Evolutionary conservation across 2,797 vertebrate genomes (phyloP).

Genomic region (Eulemur mongoz): DNA sequence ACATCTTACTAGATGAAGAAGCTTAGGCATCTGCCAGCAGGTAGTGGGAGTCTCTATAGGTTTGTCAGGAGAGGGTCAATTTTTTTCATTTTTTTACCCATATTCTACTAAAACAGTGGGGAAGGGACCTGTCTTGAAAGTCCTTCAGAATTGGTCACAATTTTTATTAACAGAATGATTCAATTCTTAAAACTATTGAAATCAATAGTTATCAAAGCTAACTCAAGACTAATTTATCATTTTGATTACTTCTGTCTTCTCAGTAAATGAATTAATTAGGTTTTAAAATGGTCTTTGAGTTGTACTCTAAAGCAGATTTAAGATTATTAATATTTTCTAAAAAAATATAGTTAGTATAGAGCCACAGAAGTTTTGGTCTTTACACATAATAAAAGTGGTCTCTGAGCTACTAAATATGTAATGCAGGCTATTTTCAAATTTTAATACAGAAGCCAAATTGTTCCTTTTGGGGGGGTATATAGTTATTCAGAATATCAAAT

Average conservation of each 20-base stretch:
- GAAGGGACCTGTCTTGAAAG: background rate
- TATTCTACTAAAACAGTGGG: background rate
- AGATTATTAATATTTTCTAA: constrained; percentile 54
- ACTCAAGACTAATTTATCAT: background rate
- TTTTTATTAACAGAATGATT: constrained; percentile 30
- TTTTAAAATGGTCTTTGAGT: constrained; percentile 36
- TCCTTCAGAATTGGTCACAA: constrained; percentile 13
- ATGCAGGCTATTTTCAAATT: constrained; percentile 41
- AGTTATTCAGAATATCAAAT: constrained; percentile 51
- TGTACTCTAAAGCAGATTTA: constrained; percentile 24
- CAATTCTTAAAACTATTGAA: constrained; percentile 43
- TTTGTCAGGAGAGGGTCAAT: background rate
- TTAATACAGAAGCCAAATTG: constrained; percentile 29
- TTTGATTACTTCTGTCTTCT: constrained; percentile 40
- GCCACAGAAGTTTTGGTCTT: background rate
- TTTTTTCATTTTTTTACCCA: background rate
- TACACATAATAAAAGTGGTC: constrained; percentile 5
- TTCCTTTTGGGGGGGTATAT: background rate
- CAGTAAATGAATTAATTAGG: constrained; percentile 1
- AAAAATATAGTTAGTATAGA: background rate
- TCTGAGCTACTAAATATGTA: background rate
- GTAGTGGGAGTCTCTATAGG: background rate
- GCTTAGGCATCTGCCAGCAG: background rate
- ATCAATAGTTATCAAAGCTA: background rate
- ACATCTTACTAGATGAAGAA: background rate